Conservation (phyloP, 2,113 vertebrate genomes). For the Gavia stellata region DNA sequence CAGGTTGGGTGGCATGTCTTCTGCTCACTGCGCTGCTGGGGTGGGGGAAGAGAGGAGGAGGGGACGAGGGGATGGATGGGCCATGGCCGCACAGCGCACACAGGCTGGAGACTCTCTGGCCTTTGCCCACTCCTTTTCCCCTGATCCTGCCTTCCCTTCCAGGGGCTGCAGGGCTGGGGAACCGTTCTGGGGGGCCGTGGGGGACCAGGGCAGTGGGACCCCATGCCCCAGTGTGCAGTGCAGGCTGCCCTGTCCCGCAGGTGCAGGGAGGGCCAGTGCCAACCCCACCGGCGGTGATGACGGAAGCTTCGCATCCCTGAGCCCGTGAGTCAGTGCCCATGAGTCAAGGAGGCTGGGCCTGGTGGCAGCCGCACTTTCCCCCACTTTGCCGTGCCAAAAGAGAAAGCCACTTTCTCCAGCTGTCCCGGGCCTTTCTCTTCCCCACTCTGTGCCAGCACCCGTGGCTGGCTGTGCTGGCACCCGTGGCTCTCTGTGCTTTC, state of each 20-base stretch:
- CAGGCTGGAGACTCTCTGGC: not conserved
- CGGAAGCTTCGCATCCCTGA: not conserved
- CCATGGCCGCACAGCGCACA: accelerated
- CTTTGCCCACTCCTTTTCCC: not conserved
- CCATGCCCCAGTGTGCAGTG: not conserved
- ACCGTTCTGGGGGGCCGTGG: not conserved
- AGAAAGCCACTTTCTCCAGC: not conserved
- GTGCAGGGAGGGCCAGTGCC: not conserved
- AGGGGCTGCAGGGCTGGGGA: not conserved
- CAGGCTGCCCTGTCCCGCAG: not conserved
- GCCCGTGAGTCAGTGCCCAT: not conserved
- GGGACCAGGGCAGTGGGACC: not conserved
- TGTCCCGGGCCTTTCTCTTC: not conserved
- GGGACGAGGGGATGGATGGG: not conserved
- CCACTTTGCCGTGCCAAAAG: not conserved
- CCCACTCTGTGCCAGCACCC: not conserved
- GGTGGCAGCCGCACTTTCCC: not conserved
- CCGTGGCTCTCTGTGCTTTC: not conserved
- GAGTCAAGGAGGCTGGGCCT: not conserved
- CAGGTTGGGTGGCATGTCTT: not conserved
- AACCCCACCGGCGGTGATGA: not conserved
- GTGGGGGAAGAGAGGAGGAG: not conserved
- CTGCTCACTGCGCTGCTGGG: not conserved
- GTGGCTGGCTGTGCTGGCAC: not conserved
- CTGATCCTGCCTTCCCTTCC: not conserved